These are phyloP conservation scores for western clawed frog (Xenopus tropicalis) DNA, from an alignment of 2,113 vertebrate species.

Conservation along the genomic window DNA sequence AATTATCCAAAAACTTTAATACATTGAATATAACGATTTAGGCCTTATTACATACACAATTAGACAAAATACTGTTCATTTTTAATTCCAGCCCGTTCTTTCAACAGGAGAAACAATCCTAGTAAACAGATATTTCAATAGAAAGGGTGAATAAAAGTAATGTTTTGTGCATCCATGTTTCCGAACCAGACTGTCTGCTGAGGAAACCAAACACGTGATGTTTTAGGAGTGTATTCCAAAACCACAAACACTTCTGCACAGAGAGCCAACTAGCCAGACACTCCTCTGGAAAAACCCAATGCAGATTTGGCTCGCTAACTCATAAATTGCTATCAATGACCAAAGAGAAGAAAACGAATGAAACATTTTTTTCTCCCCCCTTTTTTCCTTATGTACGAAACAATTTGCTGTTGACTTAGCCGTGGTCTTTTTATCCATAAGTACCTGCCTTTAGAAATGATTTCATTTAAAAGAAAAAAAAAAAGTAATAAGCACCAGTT, in stretches of 20 bases:
- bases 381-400: neutral
- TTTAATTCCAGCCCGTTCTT: neutral
- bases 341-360: neutral
- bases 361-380: neutral
- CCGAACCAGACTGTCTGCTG: slow-evolving; percentile 52
- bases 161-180: neutral
- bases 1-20: no score
- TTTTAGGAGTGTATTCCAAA: slow-evolving; percentile 53
- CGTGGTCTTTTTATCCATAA: neutral
- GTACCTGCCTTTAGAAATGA: neutral
- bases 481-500: slow-evolving; percentile 15
- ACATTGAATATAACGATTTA: no score
- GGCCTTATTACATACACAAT: no score
- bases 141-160: neutral
- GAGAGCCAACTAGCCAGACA: slow-evolving; percentile 52
- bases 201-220: slow-evolving; percentile 51
- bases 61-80: no score
- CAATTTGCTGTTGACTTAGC: no score
- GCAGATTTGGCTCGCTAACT: neutral
- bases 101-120: neutral
- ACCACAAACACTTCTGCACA: slow-evolving; percentile 56
- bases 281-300: slow-evolving; percentile 52
- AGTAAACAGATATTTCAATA: neutral
- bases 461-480: neutral
- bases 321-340: neutral